Percentiles rank a stretch among this genome's conserved stretches.
Evolutionary conservation across 2,797 vertebrate genomes (phyloP).

Genomic region (Etheostoma nigrum): DNA sequence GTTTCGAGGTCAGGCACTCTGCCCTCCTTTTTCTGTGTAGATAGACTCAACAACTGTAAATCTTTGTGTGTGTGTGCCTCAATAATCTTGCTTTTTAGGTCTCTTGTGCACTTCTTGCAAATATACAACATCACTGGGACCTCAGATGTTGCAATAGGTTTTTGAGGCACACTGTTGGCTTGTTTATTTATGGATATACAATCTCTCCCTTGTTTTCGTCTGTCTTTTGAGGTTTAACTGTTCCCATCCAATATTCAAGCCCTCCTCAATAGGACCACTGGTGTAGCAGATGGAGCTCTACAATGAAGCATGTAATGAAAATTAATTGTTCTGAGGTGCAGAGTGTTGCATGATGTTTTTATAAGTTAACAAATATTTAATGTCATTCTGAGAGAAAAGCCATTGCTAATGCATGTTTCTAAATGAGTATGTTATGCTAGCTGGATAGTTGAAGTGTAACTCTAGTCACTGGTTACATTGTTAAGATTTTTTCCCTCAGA

Average conservation of each 20-base stretch:
- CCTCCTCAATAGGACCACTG: slow-evolving; percentile 55
- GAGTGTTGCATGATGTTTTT: slow-evolving; percentile 77
- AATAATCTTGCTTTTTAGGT: slow-evolving; percentile 24
- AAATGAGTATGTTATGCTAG: slow-evolving; percentile 60
- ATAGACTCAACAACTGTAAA: too few relatives aligned
- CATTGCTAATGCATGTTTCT: slow-evolving; percentile 76
- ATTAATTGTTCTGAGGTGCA: slow-evolving; percentile 72
- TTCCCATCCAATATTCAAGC: slow-evolving; percentile 54
- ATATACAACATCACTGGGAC: slow-evolving; percentile 31
- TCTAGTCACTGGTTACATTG: slow-evolving; percentile 45
- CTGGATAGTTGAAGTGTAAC: slow-evolving; percentile 57
- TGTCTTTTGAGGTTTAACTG: slow-evolving; percentile 57
- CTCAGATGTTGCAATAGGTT: slow-evolving; percentile 43
- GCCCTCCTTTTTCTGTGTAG: too few relatives aligned
- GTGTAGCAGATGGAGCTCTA: slow-evolving; percentile 70
- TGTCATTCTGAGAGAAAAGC: slow-evolving; percentile 63
- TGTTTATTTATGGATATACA: slow-evolving; percentile 57
- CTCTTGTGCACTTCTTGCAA: slow-evolving; percentile 12
- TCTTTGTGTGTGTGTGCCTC: too few relatives aligned
- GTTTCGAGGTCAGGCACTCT: too few relatives aligned
- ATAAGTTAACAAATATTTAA: slow-evolving; percentile 82
- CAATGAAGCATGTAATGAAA: slow-evolving; percentile 65
- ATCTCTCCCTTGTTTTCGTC: slow-evolving; percentile 40
- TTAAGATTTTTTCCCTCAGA: slow-evolving; percentile 38
- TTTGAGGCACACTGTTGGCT: slow-evolving; percentile 39